Percentiles rank a stretch among this genome's conserved stretches.
These are phyloP conservation scores for Radopholus similis DNA, from an alignment of 1,140 invertebrate genomes.

Conservation along the genomic window DNA sequence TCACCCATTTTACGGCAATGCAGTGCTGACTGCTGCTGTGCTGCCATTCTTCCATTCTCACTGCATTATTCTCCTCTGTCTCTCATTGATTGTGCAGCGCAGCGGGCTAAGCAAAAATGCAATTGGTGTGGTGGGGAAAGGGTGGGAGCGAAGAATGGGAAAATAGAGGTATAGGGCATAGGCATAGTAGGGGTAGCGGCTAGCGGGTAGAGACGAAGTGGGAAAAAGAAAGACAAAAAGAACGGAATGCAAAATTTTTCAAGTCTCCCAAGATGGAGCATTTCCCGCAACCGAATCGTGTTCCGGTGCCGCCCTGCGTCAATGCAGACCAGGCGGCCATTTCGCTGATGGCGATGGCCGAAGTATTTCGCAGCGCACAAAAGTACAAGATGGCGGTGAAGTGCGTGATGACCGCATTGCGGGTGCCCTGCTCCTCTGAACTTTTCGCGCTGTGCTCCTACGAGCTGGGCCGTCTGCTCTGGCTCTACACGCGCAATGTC, in stretches of 20 bases:
- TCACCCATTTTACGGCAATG: too few species aligned
- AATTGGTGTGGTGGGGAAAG: not conserved
- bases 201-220: not conserved
- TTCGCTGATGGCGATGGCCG: slow-evolving; percentile 41
- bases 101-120: not conserved
- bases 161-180: too few species aligned
- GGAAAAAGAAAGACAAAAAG: not conserved
- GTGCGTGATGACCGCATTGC: slow-evolving; percentile 43
- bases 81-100: not conserved
- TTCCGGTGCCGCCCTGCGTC: slow-evolving; percentile 11
- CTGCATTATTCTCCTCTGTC: too few species aligned
- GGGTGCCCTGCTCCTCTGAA: slow-evolving; percentile 42
- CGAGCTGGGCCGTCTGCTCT: slow-evolving; percentile 41
- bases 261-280: not conserved
- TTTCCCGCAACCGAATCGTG: slow-evolving; percentile 8
- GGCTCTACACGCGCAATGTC: slow-evolving; percentile 38
- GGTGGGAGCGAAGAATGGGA: not conserved
- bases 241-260: not conserved
- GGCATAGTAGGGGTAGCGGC: too few species aligned
- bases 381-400: slow-evolving; percentile 50
- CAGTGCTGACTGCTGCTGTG: too few species aligned
- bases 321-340: slow-evolving; percentile 29
- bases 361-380: slow-evolving; percentile 24
- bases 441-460: slow-evolving; percentile 32
- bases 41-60: too few species aligned